Evolutionary conservation across 2,888 invertebrate genomes (phyloP), one percentile per base, ranked within the genome.

Genomic region (Aspidiotus destructor): DNA sequence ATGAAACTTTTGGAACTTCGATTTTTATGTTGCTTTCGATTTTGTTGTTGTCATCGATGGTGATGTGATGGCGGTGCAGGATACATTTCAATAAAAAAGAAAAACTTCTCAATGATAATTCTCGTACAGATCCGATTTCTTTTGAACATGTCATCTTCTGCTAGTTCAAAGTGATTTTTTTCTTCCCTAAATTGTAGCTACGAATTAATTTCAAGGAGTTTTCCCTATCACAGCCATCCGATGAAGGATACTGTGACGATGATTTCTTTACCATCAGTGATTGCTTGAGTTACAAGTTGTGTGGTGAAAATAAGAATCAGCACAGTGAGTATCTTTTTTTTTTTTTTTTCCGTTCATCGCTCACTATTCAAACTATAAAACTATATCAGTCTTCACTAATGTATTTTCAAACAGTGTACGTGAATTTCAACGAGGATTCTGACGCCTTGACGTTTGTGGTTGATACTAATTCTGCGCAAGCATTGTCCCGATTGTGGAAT

Each of bases 281-380:
- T 69, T 85, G 86, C 0, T 76, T 80, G 8, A 83, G 87, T 7
- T 75, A 76, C 8, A 76, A 79, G 1, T 82, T 92, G 70, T 92
- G 92, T 75, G 92, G 92, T 0, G 87, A 88, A 75, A 88, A 89
- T 76, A 84, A 85, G 1, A 89, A 89, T 0, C 87, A 90, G 76
- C 87, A 88, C 73, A 76, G 81, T 81, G 74, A 74, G 74, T 69
- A n/a, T n/a, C n/a, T n/a, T n/a, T 10, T 58, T 42, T 70, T 44
- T 10, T n/a, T n/a, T 52, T 16, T 54, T 3, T 53, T 8, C 13
- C 52, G 16, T 17, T n/a, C 11, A 57, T n/a, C 17, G 11, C 5
- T n/a, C 10, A 16, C 17, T 10, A 57, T 10, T 15, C 10, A 6
- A 57, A 3, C 16, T 57, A 55, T 11, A 55, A 55, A 13, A 15